Percentiles rank a stretch among this genome's conserved stretches.
Evolutionary conservation across 1,140 invertebrate genomes (phyloP).

Genomic region (Diorhabda sublineata): DNA sequence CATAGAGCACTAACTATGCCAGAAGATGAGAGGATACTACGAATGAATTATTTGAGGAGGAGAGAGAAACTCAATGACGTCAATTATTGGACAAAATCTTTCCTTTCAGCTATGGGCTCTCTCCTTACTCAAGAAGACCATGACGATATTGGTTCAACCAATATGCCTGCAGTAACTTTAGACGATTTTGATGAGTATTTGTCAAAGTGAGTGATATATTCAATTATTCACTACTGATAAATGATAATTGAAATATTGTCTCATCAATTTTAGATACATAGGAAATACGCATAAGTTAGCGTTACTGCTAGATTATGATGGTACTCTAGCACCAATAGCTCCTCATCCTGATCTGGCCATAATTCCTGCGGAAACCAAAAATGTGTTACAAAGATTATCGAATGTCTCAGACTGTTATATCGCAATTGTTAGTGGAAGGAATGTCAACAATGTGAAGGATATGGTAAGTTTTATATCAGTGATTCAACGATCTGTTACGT

Average conservation of each 20-base stretch:
- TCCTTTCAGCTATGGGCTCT: slow-evolving; percentile 81
- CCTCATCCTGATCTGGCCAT: slow-evolving; percentile 84
- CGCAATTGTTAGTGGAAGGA: slow-evolving; percentile 81
- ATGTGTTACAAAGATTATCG: slow-evolving; percentile 76
- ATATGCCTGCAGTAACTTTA: slow-evolving; percentile 78
- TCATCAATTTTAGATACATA: slow-evolving; percentile 63
- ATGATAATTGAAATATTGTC: neutral
- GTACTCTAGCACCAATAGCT: slow-evolving; percentile 82
- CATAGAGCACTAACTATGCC: slow-evolving; percentile 84
- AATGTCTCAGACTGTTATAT: slow-evolving; percentile 86
- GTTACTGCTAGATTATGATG: slow-evolving; percentile 83
- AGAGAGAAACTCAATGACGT: slow-evolving; percentile 81
- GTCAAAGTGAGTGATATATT: slow-evolving; percentile 61
- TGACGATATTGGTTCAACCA: slow-evolving; percentile 73
- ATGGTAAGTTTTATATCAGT: slow-evolving; percentile 57
- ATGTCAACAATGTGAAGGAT: slow-evolving; percentile 81
- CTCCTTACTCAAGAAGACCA: slow-evolving; percentile 62
- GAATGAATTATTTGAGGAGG: slow-evolving; percentile 80
- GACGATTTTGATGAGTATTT: slow-evolving; percentile 86
- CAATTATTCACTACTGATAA: neutral
- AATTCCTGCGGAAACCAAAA: slow-evolving; percentile 78
- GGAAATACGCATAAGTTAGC: slow-evolving; percentile 81
- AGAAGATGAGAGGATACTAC: slow-evolving; percentile 76
- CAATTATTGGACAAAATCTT: slow-evolving; percentile 84
- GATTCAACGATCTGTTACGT: neutral